Base-by-base conservation (phyloP, 2,113 vertebrate species). In the Asarcornis scutulata region DNA sequence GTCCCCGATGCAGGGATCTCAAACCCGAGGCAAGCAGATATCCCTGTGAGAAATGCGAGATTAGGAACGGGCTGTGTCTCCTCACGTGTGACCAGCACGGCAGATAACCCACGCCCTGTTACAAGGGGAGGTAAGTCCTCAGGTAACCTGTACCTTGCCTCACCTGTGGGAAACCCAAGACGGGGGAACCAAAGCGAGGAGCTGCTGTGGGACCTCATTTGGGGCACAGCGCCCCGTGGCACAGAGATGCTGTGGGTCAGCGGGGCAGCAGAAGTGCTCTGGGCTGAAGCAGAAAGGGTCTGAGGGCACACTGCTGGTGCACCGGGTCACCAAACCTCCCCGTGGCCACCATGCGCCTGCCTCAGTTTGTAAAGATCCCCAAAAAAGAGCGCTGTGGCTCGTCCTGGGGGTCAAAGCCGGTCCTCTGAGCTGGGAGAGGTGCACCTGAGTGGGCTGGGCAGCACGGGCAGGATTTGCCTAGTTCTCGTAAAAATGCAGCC, bases 1-100 rank as follows among this genome's bases (percentile, higher is more conserved):
- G 76, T 94, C 83, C 93, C 92, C 46, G 60, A 86, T 52, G 94
- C 6, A 83, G 93, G 76, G 68, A 87, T 88, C 90, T 91, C 1
- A 0, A 95, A 91, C 52, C 79, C 67, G 94, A 86, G 89, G 91
- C 76, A 95, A 93, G 93, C 84, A 93, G 86, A 91, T 63, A 59
- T 42, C 93, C 79, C 32, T 59, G 79, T 88, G 90, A 95, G 86
- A 93, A 95, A 94, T 86, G 92, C 52, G 91, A 88, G 87, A 74
- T 80, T 55, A 89, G 93, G 74, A 95, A 78, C 74, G 84, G 18
- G 48, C 81, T 48, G 66, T 36, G 62, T 79, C 92, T 50, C 80
- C 60, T 74, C 5, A n/a, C 86, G 67, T 1, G 83, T 56, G 88
- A 69, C 18, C 58, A 90, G 72, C 63, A 74, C 27, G 64, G 63